Evolutionary conservation across 2,888 invertebrate species (phyloP).

Genomic region (Drosophila aldrichi): DNA sequence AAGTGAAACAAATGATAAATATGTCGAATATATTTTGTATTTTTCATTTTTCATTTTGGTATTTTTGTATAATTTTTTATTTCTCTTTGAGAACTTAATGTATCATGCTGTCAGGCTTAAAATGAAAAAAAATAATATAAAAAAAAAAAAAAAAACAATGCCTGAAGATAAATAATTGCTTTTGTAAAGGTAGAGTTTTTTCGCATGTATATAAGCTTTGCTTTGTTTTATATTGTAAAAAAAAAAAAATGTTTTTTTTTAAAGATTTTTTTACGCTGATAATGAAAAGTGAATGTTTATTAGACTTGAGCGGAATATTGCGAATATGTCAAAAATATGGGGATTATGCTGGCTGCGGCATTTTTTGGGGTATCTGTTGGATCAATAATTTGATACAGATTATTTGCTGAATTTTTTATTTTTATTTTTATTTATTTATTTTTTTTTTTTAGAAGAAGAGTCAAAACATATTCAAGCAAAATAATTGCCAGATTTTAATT

Average conservation of each 20-base stretch:
- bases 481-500: background rate
- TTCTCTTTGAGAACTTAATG: constrained; percentile 14
- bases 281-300: constrained; percentile 7
- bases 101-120: constrained; percentile 6
- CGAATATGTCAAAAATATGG: background rate
- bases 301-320: background rate
- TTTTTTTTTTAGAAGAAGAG: too few species aligned
- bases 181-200: constrained; percentile 3
- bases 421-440: too few species aligned
- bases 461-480: too few species aligned
- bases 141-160: background rate
- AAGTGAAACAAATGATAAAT: constrained; percentile 39
- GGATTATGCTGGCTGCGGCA: background rate
- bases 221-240: background rate
- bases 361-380: background rate
- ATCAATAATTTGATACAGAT: background rate
- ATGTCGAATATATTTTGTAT: constrained; percentile 22
- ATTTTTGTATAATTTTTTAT: background rate
- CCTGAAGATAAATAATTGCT: constrained; percentile 1
- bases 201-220: background rate
- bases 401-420: too few species aligned
- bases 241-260: background rate
- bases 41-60: background rate
- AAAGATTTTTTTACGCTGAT: background rate
- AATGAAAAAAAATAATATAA: background rate